Conservation (phyloP, 2,888 invertebrate genomes). For the Drosophila colorata region DNA sequence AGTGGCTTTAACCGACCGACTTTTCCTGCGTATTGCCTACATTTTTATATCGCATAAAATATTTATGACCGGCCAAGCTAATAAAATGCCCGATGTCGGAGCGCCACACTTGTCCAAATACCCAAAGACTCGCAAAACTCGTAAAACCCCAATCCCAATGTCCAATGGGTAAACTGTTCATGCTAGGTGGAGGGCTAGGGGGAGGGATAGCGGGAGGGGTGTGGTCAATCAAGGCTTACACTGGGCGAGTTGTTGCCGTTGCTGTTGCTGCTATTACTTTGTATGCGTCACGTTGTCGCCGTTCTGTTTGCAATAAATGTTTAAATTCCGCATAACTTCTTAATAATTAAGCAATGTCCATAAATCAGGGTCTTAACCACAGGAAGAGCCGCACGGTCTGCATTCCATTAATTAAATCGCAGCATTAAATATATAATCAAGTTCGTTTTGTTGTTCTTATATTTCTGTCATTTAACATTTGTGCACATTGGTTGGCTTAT, state of each 20-base stretch:
- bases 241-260: no score
- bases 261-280: conserved; percentile 36
- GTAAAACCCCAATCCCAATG: conserved; percentile 51
- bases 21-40: conserved; percentile 23
- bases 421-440: conserved; percentile 59
- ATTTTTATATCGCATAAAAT: conserved; percentile 76
- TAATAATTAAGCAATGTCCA: conserved; percentile 73
- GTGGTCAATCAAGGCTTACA: not conserved
- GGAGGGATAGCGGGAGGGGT: no score
- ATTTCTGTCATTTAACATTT: conserved; percentile 43
- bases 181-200: not conserved
- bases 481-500: conserved; percentile 51
- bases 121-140: conserved; percentile 43
- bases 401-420: conserved; percentile 60
- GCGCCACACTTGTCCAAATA: conserved; percentile 46
- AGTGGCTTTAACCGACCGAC: conserved; percentile 58
- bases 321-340: conserved; percentile 76
- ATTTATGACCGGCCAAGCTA: conserved; percentile 66
- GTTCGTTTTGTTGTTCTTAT: conserved; percentile 24
- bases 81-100: conserved; percentile 54
- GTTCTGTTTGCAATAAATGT: conserved; percentile 73
- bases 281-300: conserved; percentile 67
- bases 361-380: conserved; percentile 57
- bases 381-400: conserved; percentile 20
- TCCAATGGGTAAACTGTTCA: conserved; percentile 33